Evolutionary conservation across 1,140 invertebrate species (phyloP), one percentile per base, ranked within the genome.

Genomic region (Drosophila nannoptera): DNA sequence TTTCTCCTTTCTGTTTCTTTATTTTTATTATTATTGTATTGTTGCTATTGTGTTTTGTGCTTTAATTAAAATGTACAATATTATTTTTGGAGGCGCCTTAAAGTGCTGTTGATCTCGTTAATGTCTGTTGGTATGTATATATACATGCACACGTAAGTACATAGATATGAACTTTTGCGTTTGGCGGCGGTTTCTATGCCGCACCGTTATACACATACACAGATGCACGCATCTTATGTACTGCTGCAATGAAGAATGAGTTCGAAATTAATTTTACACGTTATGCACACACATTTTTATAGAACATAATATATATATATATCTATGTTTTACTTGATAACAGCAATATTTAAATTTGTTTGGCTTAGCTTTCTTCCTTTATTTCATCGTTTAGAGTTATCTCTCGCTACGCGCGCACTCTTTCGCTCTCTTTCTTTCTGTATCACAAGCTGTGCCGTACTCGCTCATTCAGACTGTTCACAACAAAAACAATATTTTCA

Each of bases 11-110:
- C 14, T 60, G 67, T 62, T 64, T 55, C 45, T 40, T 12, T 49
- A 31, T 43, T 43, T 60, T 52, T 38, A 22, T 22, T 22, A 22
- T 22, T 22, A 22, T 33, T 43, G 22, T 22, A 3, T 52, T 61
- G 45, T 65, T 69, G 45, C 49, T 69, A 40, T 43, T 69, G 35
- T 32, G 38, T 53, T 48, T 66, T 62, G 22, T 62, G 50, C 60
- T 61, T 81, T 81, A 86, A 81, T 86, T 81, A 81, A 86, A 81
- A 75, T 75, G 77, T 80, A 69, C 69, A 71, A 67, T 77, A 68
- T 71, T 81, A 58, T 80, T 78, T 77, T 73, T 50, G 42, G 66
- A 58, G 78, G 71, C 74, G 71, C 69, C 73, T 68, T 53, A 40
- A 56, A 58, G 45, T 73, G 16, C 49, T 55, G 53, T 45, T 55